These are phyloP conservation scores for Willowsia nigromaculata DNA, from an alignment of 2,888 invertebrate species.

Conservation along the genomic window DNA sequence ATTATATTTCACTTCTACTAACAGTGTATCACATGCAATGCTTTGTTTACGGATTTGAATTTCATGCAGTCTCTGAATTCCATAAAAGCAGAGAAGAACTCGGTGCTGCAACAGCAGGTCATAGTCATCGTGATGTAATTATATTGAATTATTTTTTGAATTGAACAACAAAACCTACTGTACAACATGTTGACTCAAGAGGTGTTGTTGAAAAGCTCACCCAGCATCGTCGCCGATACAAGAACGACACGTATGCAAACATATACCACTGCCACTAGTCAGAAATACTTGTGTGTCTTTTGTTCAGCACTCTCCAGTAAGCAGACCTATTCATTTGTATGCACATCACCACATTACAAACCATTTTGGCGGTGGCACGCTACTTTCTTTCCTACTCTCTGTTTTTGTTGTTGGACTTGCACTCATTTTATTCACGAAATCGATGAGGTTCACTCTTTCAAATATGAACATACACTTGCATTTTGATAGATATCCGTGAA, in stretches of 20 bases:
- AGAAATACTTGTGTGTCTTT: not conserved
- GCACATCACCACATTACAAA: slow-evolving; percentile 6
- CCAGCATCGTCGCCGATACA: not conserved
- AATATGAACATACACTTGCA: not conserved
- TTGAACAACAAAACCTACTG: slow-evolving; percentile 13
- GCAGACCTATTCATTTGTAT: slow-evolving; percentile 17
- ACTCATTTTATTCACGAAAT: slow-evolving; percentile 28
- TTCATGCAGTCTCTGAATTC: slow-evolving; percentile 4
- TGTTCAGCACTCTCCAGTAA: not conserved
- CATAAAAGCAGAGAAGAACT: not conserved
- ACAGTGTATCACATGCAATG: not conserved
- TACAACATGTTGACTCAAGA: slow-evolving; percentile 41
- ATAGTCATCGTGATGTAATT: slow-evolving; percentile 41
- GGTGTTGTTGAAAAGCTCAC: slow-evolving; percentile 17
- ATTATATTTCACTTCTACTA: not conserved
- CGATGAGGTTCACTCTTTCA: not conserved
- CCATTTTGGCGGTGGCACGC: not conserved
- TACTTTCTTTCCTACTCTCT: not conserved
- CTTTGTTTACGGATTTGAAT: not conserved
- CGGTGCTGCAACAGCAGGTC: slow-evolving; percentile 40
- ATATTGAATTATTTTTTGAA: slow-evolving; percentile 55
- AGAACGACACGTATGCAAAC: not conserved
- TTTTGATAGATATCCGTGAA: slow-evolving; percentile 54
- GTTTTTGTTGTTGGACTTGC: not conserved
- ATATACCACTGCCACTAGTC: not conserved